Conservation (phyloP, 2,113 vertebrate species). For the Mellivora capensis region DNA sequence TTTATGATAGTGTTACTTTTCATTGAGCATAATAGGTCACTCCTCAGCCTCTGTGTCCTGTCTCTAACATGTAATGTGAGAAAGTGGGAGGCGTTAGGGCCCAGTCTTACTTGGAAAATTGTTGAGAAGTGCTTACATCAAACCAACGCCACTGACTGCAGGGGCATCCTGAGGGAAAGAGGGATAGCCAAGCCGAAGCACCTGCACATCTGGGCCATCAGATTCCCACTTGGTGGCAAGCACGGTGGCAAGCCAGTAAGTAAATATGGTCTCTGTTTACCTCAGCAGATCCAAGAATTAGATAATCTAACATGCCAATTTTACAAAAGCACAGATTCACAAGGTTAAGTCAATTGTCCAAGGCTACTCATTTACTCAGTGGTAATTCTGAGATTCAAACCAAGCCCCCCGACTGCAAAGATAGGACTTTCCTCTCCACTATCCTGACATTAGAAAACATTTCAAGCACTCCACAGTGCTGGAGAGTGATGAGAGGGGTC, state of each 20-base stretch:
- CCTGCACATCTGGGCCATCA: too few species aligned
- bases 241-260: neutral
- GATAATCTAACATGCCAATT: neutral
- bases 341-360: neutral
- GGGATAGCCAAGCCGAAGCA: neutral
- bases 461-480: neutral
- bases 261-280: neutral
- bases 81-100: neutral
- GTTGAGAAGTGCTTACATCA: neutral
- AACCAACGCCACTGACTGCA: neutral
- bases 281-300: neutral
- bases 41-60: neutral
- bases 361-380: neutral
- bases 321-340: neutral
- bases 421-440: neutral
- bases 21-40: neutral
- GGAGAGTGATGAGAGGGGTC: neutral
- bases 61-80: neutral
- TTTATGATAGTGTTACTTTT: neutral
- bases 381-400: neutral
- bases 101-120: neutral
- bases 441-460: neutral
- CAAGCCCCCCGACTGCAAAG: neutral
- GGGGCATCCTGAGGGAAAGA: rapidly evolving
- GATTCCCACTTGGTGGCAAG: neutral